These are phyloP conservation scores for Triplophysa siluroides DNA, from an alignment of 2,113 vertebrate species.

Conservation along the genomic window DNA sequence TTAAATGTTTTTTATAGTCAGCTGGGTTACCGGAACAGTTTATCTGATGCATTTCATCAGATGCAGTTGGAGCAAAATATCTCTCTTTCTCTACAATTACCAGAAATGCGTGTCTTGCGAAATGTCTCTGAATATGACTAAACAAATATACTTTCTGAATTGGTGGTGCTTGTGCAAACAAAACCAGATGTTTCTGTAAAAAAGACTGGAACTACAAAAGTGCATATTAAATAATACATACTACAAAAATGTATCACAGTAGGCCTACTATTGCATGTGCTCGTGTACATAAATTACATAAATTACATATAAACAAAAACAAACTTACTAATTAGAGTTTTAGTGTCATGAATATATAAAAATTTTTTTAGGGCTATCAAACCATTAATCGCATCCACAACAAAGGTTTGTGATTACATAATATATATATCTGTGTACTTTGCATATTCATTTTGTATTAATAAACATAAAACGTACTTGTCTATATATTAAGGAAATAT, in stretches of 20 bases:
- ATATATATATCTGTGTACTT: no score
- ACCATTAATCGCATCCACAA: no score
- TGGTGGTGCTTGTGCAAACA: constrained; percentile 55
- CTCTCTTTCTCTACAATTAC: constrained; percentile 35
- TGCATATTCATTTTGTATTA: no score
- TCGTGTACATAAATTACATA: constrained; percentile 19
- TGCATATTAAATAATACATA: constrained; percentile 24
- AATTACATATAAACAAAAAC: background rate
- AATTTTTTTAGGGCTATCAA: no score
- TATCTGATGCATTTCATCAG: constrained; percentile 7
- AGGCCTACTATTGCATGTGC: background rate
- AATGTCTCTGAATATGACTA: constrained; percentile 49
- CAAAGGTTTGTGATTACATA: no score
- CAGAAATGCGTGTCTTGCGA: constrained; percentile 49
- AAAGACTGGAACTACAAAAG: constrained; percentile 52
- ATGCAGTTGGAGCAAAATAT: background rate
- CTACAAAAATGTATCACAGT: constrained; percentile 16
- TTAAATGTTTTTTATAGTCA: background rate
- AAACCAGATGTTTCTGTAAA: constrained; percentile 59
- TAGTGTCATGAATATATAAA: no score
- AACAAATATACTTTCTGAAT: constrained; percentile 47
- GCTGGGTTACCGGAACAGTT: background rate
- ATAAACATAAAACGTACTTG: no score
- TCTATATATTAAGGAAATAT: no score
- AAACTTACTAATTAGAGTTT: background rate